Base-by-base conservation (phyloP, 2,113 vertebrate genomes). In the Aptenodytes patagonicus region DNA sequence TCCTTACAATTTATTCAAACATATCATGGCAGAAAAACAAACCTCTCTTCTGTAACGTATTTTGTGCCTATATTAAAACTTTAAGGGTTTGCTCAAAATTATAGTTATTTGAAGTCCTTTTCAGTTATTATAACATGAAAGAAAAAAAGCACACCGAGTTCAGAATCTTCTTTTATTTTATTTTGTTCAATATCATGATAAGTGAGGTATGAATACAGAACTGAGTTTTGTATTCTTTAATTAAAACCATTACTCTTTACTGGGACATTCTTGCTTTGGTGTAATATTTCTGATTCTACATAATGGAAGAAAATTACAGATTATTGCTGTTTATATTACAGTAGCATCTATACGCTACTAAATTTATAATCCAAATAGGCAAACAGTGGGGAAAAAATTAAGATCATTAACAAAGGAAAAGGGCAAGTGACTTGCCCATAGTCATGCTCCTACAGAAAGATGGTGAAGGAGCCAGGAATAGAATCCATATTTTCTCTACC, bases 191-290 rank as follows among this genome's bases (percentile, higher is more conserved):
- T 84, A 61, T 65, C 14, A 38, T 42, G 24, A 42, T 78, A 66
- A 86, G 31, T 11, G 8, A 82, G 25, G 38, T 64, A 55, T 87
- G 89, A 94, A 85, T 86, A 82, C 24, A 75, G 57, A 89, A 69
- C 55, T 71, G 60, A 84, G 65, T 40, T 80, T 60, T 77, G 19
- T 65, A 29, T 57, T 47, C 89, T 72, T 95, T 92, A 95, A 96
- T 97, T 95, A 93, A 93, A 87, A 85, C 22, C 60, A 68, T 64
- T 89, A 65, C 34, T 92, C 64, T 97, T 90, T 65, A 66, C 58
- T 62, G 64, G 46, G 55, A 72, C 55, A 90, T 58, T 19, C 32
- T 94, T 96, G 44, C 40, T 87, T 94, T 88, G 75, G 26, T 64
- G 22, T 10, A 80, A 70, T 52, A 38, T 46, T 95, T 95, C 69